phyloP scores from a whole-genome alignment of 2,888 invertebrate species.

The Elgonia sp. region DNA sequence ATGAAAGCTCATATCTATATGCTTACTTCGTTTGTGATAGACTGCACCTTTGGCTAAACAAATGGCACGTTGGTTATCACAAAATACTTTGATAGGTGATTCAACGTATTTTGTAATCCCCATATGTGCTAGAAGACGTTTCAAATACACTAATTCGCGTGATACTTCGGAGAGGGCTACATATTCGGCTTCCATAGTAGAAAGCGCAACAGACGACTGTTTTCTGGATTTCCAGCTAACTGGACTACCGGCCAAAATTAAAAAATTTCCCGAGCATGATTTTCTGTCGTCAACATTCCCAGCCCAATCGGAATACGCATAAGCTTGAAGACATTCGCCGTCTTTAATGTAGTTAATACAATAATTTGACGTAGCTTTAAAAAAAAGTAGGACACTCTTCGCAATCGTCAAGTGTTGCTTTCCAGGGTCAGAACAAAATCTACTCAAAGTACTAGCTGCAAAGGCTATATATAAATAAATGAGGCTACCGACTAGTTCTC shows the following conservation, averaged over 20 bases:
- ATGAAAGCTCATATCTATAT: slow-evolving; percentile 46
- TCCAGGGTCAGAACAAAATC: slow-evolving; percentile 62
- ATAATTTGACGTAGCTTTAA: slow-evolving; percentile 68
- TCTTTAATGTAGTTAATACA: slow-evolving; percentile 67
- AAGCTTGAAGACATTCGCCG: slow-evolving; percentile 30
- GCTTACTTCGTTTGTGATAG: slow-evolving; percentile 53
- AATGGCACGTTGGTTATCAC: slow-evolving; percentile 48
- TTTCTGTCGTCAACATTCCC: slow-evolving; percentile 8
- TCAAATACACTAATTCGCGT: slow-evolving; percentile 35
- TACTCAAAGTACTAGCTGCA: slow-evolving; percentile 69
- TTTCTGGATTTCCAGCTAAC: slow-evolving; percentile 18
- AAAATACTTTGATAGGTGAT: slow-evolving; percentile 27
- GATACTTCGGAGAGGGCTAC: slow-evolving; percentile 43
- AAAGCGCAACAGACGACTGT: slow-evolving; percentile 17
- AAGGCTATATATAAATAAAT: slow-evolving; percentile 77
- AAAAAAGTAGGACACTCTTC: slow-evolving; percentile 42
- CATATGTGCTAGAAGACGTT: slow-evolving; percentile 30
- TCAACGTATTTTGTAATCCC: slow-evolving; percentile 46
- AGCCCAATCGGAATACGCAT: slow-evolving; percentile 24
- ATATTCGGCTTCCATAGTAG: slow-evolving; percentile 39
- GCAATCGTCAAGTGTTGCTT: slow-evolving; percentile 57
- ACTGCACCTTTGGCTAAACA: slow-evolving; percentile 22
- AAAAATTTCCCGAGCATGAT: background rate
- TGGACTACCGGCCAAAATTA: background rate
- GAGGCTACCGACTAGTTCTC: slow-evolving; percentile 74